Evolutionary conservation across 2,888 invertebrate genomes (phyloP).

Genomic region (Trichopoda pennipes): DNA sequence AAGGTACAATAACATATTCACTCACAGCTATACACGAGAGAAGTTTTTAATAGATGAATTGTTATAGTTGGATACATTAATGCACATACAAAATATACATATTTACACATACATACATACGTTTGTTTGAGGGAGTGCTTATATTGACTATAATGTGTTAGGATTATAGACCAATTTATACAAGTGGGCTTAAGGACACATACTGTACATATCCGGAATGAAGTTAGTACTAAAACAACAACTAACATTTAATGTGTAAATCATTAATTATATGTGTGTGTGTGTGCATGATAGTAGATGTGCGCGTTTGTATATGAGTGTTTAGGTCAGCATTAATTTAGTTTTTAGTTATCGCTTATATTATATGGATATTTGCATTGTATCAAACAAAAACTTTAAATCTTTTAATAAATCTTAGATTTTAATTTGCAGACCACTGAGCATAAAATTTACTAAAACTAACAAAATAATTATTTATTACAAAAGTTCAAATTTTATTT

Average conservation of each 20-base stretch:
- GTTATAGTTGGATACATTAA: conserved; percentile 26
- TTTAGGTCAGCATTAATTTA: conserved; percentile 61
- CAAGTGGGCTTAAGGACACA: conserved; percentile 59
- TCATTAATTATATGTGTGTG: neutral
- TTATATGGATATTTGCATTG: conserved; percentile 32
- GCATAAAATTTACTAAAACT: too few relatives aligned
- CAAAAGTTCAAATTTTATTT: too few relatives aligned
- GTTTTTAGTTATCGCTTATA: conserved; percentile 4
- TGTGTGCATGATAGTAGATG: neutral
- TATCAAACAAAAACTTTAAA: neutral
- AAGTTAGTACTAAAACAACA: conserved; percentile 3
- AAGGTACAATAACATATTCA: conserved; percentile 7
- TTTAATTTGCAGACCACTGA: too few relatives aligned
- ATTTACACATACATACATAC: neutral
- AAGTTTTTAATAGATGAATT: conserved; percentile 38
- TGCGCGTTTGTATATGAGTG: conserved; percentile 30
- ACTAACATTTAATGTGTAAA: neutral
- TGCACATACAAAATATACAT: neutral
- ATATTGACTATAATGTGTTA: conserved; percentile 53
- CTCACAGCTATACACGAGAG: neutral
- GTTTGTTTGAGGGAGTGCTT: conserved; percentile 5
- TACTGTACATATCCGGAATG: conserved; percentile 1
- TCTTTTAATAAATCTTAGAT: neutral
- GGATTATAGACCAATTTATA: conserved; percentile 68
- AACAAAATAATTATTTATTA: too few relatives aligned